A percentile compares a stretch with the other conserved stretches of the same genome.
Conservation (phyloP, 1,140 invertebrate species). For the Teleogryllus occipitalis region DNA sequence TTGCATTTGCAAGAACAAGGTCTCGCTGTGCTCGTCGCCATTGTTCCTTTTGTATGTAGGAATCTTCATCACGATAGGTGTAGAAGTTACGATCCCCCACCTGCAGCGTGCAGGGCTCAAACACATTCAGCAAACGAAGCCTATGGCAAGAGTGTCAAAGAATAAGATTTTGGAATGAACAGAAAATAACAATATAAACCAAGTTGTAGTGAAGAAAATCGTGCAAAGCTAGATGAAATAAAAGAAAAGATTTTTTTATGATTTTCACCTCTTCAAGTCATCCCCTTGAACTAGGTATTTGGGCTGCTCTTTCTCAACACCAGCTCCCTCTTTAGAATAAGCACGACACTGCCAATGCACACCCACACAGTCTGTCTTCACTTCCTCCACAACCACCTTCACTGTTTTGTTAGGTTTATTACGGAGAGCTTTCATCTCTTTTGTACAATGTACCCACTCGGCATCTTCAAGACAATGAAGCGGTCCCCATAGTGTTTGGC, state of each 20-base stretch:
- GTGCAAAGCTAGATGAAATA: not conserved
- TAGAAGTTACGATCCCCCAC: constrained; percentile 75
- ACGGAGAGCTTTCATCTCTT: constrained; percentile 61
- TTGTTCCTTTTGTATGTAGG: constrained; percentile 45
- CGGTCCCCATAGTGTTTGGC: constrained; percentile 63
- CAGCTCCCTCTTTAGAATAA: constrained; percentile 52
- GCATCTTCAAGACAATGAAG: constrained; percentile 60
- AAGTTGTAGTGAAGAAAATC: not conserved
- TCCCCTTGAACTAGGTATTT: constrained; percentile 63
- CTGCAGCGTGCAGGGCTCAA: constrained; percentile 81
- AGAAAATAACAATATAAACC: not conserved
- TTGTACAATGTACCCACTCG: constrained; percentile 66
- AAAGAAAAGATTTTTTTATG: not conserved
- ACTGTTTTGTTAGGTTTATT: constrained; percentile 47
- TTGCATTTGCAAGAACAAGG: not conserved
- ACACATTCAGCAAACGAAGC: constrained; percentile 71
- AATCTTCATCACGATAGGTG: constrained; percentile 48
- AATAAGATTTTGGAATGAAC: not conserved
- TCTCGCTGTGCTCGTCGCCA: constrained; percentile 45
- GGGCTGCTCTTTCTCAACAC: constrained; percentile 52
- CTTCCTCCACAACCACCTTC: constrained; percentile 50
- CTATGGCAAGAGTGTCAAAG: constrained; percentile 32
- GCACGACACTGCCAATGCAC: constrained; percentile 76
- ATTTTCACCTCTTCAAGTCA: constrained; percentile 51
- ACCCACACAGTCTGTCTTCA: constrained; percentile 52